Conservation (phyloP, 2,888 invertebrate genomes). For the Tipula lateralis region DNA sequence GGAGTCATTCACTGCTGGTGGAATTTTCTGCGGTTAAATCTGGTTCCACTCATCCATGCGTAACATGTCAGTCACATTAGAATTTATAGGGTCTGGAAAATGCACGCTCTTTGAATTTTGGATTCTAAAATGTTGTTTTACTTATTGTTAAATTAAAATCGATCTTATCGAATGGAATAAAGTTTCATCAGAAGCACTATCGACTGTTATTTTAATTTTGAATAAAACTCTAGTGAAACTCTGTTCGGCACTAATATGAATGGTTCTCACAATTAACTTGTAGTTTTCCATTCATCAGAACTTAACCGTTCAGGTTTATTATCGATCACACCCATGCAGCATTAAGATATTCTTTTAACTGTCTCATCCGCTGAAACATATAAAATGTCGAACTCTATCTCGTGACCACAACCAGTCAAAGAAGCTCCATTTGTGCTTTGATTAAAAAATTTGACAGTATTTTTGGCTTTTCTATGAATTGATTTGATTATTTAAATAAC, state of each 20-base stretch:
- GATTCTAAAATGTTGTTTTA: background rate
- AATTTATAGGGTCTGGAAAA: background rate
- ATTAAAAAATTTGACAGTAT: slow-evolving; percentile 25
- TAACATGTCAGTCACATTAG: too few relatives aligned
- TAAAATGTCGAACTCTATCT: background rate
- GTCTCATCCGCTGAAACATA: background rate
- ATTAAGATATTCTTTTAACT: slow-evolving; percentile 37
- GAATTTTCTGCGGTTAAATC: too few relatives aligned
- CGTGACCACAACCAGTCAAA: slow-evolving; percentile 39
- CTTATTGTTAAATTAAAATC: background rate
- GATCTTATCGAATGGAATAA: background rate
- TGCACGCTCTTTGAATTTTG: background rate
- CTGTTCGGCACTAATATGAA: background rate
- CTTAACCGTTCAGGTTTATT: too few relatives aligned
- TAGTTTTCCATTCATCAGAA: slow-evolving; percentile 34
- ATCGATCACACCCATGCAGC: slow-evolving; percentile 35
- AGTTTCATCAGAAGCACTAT: background rate
- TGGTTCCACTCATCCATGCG: too few relatives aligned
- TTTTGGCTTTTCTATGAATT: slow-evolving; percentile 29
- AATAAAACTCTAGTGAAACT: background rate
- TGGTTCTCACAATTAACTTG: background rate
- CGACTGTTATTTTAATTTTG: background rate
- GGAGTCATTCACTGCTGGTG: too few relatives aligned
- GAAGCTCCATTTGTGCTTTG: background rate
- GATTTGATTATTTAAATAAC: slow-evolving; percentile 31